A percentile compares a stretch with the other conserved stretches of the same genome.
These are phyloP conservation scores for Rhinogobio ventralis DNA, from an alignment of 2,797 vertebrate species.

Conservation along the genomic window DNA sequence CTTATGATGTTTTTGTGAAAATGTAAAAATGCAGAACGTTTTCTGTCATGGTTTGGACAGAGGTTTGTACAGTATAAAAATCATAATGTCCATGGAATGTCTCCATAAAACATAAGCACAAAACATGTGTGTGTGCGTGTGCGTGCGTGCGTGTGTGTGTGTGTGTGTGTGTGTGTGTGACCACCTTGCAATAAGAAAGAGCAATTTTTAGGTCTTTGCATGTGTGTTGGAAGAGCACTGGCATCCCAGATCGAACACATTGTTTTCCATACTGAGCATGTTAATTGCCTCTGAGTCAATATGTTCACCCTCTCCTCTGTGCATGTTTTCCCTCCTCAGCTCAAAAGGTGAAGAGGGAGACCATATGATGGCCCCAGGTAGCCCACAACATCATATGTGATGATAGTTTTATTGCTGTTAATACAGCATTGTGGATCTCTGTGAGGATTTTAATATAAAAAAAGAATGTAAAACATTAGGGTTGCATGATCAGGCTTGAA, in stretches of 20 bases:
- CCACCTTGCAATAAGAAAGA: background rate
- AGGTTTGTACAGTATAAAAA: too few relatives aligned
- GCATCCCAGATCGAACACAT: constrained; percentile 56
- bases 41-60: too few relatives aligned
- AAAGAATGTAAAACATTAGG: background rate
- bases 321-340: constrained; percentile 34
- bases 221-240: background rate
- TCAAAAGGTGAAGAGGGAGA: constrained; percentile 11
- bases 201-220: background rate
- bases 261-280: constrained; percentile 46
- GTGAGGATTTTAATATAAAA: background rate
- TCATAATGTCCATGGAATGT: background rate
- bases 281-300: constrained; percentile 56
- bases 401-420: constrained; percentile 13
- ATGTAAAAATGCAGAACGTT: too few relatives aligned
- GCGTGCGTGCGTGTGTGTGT: background rate
- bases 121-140: too few relatives aligned
- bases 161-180: background rate
- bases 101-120: background rate
- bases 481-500: background rate
- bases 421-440: background rate
- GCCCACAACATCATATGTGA: background rate
- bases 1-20: too few relatives aligned
- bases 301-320: constrained; percentile 36
- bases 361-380: constrained; percentile 25